Evolutionary conservation across 2,113 vertebrate species (phyloP), one percentile per base, ranked within the genome.

Genomic region (Syngnathus scovelli): DNA sequence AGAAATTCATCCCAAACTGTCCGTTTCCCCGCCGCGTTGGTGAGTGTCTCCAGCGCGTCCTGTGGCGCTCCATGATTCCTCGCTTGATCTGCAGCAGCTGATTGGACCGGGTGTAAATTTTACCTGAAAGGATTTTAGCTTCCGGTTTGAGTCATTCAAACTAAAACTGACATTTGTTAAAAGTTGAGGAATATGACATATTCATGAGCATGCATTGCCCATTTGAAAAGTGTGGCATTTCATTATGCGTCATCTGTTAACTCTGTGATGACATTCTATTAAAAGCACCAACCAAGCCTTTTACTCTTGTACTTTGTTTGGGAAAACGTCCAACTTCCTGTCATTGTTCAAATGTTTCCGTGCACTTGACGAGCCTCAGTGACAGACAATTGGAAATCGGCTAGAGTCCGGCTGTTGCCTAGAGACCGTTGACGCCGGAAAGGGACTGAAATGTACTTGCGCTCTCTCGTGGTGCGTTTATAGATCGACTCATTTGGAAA

Each of bases 361-460:
- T 11, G 11, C 48, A 27, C 70, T 81, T 83, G 70, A 82, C 19
- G 6, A 55, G 23, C 36, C 52, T 71, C 62, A 72, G 65, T 64
- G 48, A 75, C 59, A 49, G 55, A 63, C 63, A 80, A 87, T 74
- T 79, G 81, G n/a, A 87, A 64, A 54, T 5, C 65, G 75, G 78
- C 72, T 38, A 55, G 43, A 78, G 70, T 69, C 70, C 56, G 76
- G 58, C 69, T 87, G 91, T 91, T 92, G 91, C 90, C 82, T 62
- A 79, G 91, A 87, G 79, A 91, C 91, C 79, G 72, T 46, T 87
- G 90, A 91, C 91, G 91, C 91, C 85, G 82, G 49, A 54, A 51
- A 67, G 33, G 37, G 60, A 52, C 67, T 51, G 61, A 75, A 78
- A 75, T 63, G 75, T 73, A 70, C 66, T 36, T 41, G 39, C 71